Percentiles rank a stretch among this genome's conserved stretches.
phyloP scores from a whole-genome alignment of 2,888 invertebrate genomes.

The Agrilus cyanescens region DNA sequence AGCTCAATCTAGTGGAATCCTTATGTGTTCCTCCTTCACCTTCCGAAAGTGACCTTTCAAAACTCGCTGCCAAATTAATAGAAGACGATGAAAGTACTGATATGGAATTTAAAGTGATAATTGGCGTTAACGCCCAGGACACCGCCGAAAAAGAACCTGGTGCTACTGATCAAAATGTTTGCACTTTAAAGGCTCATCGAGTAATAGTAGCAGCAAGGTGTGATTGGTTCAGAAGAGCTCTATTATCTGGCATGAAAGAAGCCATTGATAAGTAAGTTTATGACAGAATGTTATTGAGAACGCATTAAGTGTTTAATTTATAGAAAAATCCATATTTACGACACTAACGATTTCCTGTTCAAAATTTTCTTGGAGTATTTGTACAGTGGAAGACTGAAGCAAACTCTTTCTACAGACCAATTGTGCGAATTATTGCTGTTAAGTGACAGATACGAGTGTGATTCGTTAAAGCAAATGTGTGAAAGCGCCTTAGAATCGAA shows the following conservation, averaged over 20 bases:
- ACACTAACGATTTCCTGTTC: slow-evolving; percentile 51
- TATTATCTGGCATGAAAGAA: slow-evolving; percentile 59
- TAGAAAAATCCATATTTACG: slow-evolving; percentile 55
- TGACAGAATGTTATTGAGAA: background rate
- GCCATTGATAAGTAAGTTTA: slow-evolving; percentile 47
- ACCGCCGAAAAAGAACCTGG: background rate
- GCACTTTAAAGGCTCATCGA: slow-evolving; percentile 45
- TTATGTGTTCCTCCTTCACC: slow-evolving; percentile 48
- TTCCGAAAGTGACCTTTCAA: slow-evolving; percentile 43
- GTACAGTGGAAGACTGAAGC: slow-evolving; percentile 49
- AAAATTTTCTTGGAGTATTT: slow-evolving; percentile 49
- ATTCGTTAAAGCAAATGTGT: slow-evolving; percentile 49
- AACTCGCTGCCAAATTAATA: slow-evolving; percentile 44
- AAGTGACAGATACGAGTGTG: slow-evolving; percentile 50
- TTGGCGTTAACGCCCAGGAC: slow-evolving; percentile 7
- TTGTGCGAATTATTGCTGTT: slow-evolving; percentile 51
- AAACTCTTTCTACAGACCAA: slow-evolving; percentile 38
- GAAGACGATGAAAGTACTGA: slow-evolving; percentile 44
- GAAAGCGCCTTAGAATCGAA: slow-evolving; percentile 47
- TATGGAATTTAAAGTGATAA: slow-evolving; percentile 52
- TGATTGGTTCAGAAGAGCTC: slow-evolving; percentile 57
- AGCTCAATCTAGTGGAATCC: slow-evolving; percentile 48
- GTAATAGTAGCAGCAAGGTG: slow-evolving; percentile 55
- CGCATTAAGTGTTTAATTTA: slow-evolving; percentile 16
- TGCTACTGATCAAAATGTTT: slow-evolving; percentile 15